Evolutionary conservation across 2,888 invertebrate genomes (phyloP).

Genomic region (Caenorhabditis imperialis): DNA sequence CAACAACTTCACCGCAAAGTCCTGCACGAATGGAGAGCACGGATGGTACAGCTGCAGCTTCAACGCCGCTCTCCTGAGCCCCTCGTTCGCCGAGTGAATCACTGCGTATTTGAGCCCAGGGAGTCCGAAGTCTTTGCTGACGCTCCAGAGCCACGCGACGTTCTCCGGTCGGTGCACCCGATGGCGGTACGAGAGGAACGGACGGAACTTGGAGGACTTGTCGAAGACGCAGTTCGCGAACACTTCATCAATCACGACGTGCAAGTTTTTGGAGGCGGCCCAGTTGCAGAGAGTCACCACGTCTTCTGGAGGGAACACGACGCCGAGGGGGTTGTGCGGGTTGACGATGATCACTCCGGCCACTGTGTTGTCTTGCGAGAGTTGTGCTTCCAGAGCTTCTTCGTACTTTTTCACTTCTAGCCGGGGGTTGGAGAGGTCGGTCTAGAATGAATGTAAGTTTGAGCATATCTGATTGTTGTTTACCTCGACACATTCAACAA

Average conservation of each 20-base stretch:
- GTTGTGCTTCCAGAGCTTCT: slow-evolving; percentile 30
- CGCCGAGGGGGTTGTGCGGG: slow-evolving; percentile 77
- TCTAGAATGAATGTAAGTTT: too few species aligned
- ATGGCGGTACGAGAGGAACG: slow-evolving; percentile 63
- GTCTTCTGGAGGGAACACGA: slow-evolving; percentile 67
- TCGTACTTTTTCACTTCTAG: slow-evolving; percentile 55
- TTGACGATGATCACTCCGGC: slow-evolving; percentile 74
- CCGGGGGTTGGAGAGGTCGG: slow-evolving; percentile 49
- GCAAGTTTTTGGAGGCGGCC: slow-evolving; percentile 67
- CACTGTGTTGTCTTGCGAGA: slow-evolving; percentile 60
- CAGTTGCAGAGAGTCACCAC: slow-evolving; percentile 72
- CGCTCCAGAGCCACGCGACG: slow-evolving; percentile 74
- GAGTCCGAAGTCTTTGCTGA: slow-evolving; percentile 74
- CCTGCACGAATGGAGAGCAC: slow-evolving; percentile 67
- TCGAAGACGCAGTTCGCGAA: slow-evolving; percentile 65
- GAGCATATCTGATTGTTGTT: too few species aligned
- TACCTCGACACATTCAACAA: slow-evolving; percentile 56
- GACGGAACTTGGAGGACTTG: slow-evolving; percentile 40
- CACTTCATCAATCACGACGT: slow-evolving; percentile 68
- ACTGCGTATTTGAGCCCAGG: slow-evolving; percentile 67
- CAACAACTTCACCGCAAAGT: slow-evolving; percentile 59
- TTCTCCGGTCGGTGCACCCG: slow-evolving; percentile 56
- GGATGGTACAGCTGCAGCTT: slow-evolving; percentile 66
- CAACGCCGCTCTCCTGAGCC: slow-evolving; percentile 53
- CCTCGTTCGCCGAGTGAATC: slow-evolving; percentile 58